phyloP scores from a whole-genome alignment of 2,888 invertebrate genomes.

The Octonoba sinensis region DNA sequence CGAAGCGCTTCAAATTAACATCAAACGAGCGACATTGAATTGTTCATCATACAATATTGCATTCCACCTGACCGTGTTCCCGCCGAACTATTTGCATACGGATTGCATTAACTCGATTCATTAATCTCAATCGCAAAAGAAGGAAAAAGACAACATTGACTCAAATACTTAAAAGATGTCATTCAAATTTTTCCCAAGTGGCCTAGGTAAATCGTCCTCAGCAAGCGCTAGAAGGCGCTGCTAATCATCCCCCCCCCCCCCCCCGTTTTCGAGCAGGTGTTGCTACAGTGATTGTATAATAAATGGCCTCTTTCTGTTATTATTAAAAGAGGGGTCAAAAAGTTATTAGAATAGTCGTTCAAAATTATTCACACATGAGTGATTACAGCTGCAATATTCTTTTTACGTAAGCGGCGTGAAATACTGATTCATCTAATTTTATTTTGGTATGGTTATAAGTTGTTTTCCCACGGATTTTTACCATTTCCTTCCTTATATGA shows the following conservation, averaged over 20 bases:
- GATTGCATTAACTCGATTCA: too few relatives aligned
- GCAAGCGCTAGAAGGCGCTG: neutral
- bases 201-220: neutral
- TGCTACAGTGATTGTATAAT: neutral
- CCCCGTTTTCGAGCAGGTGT: constrained; percentile 1
- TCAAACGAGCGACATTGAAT: too few relatives aligned
- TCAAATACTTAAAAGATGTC: too few relatives aligned
- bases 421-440: too few relatives aligned
- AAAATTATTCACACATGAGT: constrained; percentile 5
- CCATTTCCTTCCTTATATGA: neutral
- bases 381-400: constrained; percentile 2
- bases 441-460: too few relatives aligned
- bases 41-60: too few relatives aligned
- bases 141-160: too few relatives aligned
- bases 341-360: neutral
- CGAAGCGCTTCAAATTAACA: too few relatives aligned
- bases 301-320: constrained; percentile 1
- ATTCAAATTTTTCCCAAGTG: too few relatives aligned
- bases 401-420: neutral
- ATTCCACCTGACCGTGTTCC: too few relatives aligned
- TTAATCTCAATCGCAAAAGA: too few relatives aligned
- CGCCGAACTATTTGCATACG: too few relatives aligned
- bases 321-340: constrained; percentile 7
- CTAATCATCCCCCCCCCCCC: neutral
- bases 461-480: constrained; percentile 1